Evolutionary conservation across 2,797 vertebrate genomes (phyloP).

Genomic region (Manis crassicaudata): DNA sequence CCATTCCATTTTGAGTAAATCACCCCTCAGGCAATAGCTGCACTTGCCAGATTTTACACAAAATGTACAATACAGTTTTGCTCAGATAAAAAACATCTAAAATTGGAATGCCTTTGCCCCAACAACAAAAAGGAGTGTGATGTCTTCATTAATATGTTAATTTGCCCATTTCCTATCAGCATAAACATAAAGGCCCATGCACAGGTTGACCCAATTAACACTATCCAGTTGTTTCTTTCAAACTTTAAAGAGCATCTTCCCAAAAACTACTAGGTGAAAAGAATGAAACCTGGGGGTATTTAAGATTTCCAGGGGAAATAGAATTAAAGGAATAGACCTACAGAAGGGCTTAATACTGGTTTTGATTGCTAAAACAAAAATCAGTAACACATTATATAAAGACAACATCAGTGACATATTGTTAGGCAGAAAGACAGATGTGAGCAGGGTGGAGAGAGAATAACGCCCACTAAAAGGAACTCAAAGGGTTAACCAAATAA

Average conservation of each 20-base stretch:
- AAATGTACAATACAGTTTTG: conserved; percentile 54
- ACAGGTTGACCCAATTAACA: conserved; percentile 60
- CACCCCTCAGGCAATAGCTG: conserved; percentile 57
- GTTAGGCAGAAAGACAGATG: too few relatives aligned
- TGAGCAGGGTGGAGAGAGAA: too few relatives aligned
- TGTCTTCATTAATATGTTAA: conserved; percentile 71
- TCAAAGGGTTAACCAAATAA: too few relatives aligned
- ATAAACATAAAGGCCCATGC: conserved; percentile 15
- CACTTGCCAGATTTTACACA: conserved; percentile 61
- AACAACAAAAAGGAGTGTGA: background rate
- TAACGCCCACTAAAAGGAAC: too few relatives aligned
- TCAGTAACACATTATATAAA: conserved; percentile 32
- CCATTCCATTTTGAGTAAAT: conserved; percentile 66
- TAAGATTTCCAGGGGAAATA: background rate
- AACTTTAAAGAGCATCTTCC: background rate
- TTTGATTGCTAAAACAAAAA: conserved; percentile 60
- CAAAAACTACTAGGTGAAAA: background rate
- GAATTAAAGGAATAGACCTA: background rate
- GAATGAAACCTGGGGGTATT: background rate
- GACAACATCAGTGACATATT: background rate
- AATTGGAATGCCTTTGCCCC: conserved; percentile 58
- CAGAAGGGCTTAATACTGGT: background rate
- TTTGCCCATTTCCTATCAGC: conserved; percentile 16
- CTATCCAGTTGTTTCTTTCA: background rate
- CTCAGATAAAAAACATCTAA: conserved; percentile 62